These are phyloP conservation scores for Apantesis nais DNA, from an alignment of 2,888 invertebrate genomes.

Conservation along the genomic window DNA sequence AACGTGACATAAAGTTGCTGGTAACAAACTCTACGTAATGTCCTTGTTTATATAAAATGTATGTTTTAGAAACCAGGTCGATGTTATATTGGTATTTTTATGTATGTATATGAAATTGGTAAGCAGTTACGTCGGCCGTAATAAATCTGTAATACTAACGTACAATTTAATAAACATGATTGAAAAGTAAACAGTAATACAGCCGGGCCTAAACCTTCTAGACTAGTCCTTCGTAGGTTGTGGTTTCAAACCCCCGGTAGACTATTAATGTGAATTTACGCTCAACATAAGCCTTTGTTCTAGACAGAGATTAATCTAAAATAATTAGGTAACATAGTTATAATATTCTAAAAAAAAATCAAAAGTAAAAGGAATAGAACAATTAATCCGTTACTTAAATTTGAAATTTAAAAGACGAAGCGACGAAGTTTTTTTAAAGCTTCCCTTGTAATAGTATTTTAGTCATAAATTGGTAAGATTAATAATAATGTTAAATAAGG, in stretches of 20 bases:
- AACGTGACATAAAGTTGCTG: slow-evolving; percentile 26
- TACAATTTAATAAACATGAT: neutral
- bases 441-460: too few relatives aligned
- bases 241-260: neutral
- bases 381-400: too few relatives aligned
- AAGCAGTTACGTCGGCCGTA: neutral
- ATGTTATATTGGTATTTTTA: neutral
- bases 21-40: slow-evolving; percentile 17
- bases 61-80: neutral
- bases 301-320: neutral
- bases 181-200: neutral
- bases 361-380: too few relatives aligned
- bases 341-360: neutral
- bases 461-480: too few relatives aligned
- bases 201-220: neutral
- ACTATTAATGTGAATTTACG: neutral
- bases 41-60: slow-evolving; percentile 8
- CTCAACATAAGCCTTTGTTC: neutral
- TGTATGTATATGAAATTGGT: neutral
- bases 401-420: too few relatives aligned
- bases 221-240: neutral
- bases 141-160: too few relatives aligned
- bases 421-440: too few relatives aligned
- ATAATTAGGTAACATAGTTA: neutral
- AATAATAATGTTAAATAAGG: too few relatives aligned